Percentiles rank a stretch among this genome's conserved stretches.
Conservation (phyloP, 2,888 invertebrate species). For the Nomada ferruginata region DNA sequence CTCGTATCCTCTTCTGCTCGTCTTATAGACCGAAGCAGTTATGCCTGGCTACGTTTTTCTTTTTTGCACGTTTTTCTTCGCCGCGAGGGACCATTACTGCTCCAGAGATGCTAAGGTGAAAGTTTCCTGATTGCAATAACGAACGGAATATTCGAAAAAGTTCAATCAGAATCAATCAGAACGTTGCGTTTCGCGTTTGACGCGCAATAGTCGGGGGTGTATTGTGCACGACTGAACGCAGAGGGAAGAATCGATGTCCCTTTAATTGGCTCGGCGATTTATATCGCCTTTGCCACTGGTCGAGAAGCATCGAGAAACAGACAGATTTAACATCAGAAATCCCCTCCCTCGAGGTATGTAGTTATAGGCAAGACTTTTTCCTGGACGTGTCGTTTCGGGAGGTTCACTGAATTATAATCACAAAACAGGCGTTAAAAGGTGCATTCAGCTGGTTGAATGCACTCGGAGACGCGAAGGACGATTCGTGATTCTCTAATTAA, state of each 20-base stretch:
- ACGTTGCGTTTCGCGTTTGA: conserved; percentile 7
- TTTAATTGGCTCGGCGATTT: conserved; percentile 8
- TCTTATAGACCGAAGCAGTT: not conserved
- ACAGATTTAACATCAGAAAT: not conserved
- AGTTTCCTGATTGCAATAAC: conserved; percentile 22
- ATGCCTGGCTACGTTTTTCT: not conserved
- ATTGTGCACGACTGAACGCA: not conserved
- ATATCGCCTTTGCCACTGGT: not conserved
- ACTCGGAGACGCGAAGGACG: not conserved
- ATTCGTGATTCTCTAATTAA: conserved; percentile 7
- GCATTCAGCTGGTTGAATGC: conserved; percentile 20
- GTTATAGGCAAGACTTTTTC: not conserved
- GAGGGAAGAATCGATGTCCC: not conserved
- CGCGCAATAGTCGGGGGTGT: not conserved
- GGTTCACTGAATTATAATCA: not conserved
- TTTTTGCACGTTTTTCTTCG: not conserved
- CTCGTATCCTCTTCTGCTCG: not conserved
- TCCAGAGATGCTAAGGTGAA: not conserved
- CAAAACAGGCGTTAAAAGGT: conserved; percentile 30
- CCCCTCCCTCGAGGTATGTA: no score
- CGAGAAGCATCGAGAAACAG: not conserved
- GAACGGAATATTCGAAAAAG: conserved; percentile 6
- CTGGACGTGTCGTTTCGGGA: not conserved
- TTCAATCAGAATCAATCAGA: not conserved
- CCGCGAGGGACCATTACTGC: not conserved